Evolutionary conservation across 2,113 vertebrate genomes (phyloP).

Genomic region (Garra rufa): DNA sequence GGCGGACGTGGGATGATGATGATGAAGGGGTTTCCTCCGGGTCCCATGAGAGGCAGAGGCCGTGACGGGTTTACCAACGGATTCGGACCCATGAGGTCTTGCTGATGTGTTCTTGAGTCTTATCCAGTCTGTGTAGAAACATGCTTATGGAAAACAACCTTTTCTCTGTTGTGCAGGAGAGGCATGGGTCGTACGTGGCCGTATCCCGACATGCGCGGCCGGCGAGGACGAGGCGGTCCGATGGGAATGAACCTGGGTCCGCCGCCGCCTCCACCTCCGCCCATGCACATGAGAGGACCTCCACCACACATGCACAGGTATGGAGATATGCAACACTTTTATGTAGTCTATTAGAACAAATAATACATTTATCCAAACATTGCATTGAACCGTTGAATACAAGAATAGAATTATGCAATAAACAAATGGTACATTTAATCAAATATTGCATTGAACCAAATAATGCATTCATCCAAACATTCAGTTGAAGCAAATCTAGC

Average conservation of each 20-base stretch:
- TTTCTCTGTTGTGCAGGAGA: conserved; percentile 55
- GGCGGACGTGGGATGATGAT: conserved; percentile 70
- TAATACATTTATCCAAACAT: too few species aligned
- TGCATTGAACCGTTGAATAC: too few species aligned
- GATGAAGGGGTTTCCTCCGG: conserved; percentile 72
- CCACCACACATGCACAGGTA: conserved; percentile 73
- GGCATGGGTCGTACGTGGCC: conserved; percentile 76
- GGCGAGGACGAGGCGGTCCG: conserved; percentile 63
- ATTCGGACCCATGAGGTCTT: conserved; percentile 75
- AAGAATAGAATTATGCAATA: too few species aligned
- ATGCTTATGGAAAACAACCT: background rate
- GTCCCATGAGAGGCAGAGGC: conserved; percentile 67
- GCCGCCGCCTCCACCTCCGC: conserved; percentile 59
- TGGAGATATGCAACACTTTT: too few species aligned
- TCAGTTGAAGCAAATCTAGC: too few species aligned
- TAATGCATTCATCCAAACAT: background rate
- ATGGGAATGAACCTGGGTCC: conserved; percentile 71
- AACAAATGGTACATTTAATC: too few species aligned
- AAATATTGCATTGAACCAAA: too few species aligned
- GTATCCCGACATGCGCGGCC: conserved; percentile 72
- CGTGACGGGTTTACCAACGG: conserved; percentile 72
- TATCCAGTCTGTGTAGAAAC: background rate
- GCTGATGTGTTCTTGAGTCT: background rate
- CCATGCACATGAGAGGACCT: conserved; percentile 70
- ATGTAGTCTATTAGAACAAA: too few species aligned